Evolutionary conservation across 1,140 invertebrate species (phyloP).

Genomic region (Scaptomyza hsui): DNA sequence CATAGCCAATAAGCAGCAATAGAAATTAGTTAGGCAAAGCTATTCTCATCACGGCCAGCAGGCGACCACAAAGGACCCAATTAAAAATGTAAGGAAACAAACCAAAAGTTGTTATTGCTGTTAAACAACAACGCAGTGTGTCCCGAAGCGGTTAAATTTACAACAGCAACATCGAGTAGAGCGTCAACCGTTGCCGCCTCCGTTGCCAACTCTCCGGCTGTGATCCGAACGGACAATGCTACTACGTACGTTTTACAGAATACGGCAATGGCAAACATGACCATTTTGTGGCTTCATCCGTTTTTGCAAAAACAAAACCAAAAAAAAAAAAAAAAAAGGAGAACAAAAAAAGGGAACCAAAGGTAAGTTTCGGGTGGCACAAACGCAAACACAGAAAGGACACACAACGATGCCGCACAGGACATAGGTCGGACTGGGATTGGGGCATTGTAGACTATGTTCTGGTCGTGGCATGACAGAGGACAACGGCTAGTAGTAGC

Average conservation of each 20-base stretch:
- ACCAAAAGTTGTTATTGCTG: conserved; percentile 82
- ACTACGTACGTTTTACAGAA: conserved; percentile 5
- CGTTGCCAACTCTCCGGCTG: conserved; percentile 3
- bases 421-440: conserved; percentile 19
- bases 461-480: conserved; percentile 23
- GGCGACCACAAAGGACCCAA: conserved; percentile 79
- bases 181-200: conserved; percentile 35
- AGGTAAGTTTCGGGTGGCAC: conserved; percentile 64
- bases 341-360: conserved; percentile 17
- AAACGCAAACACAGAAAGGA: conserved; percentile 69
- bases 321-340: conserved; percentile 42
- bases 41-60: conserved; percentile 72
- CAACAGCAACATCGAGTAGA: conserved; percentile 62
- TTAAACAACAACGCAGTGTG: conserved; percentile 80
- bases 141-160: conserved; percentile 82
- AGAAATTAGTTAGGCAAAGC: conserved; percentile 81
- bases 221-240: conserved; percentile 50
- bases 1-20: conserved; percentile 82
- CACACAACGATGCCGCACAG: conserved; percentile 45
- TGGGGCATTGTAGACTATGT: conserved; percentile 2
- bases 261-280: conserved; percentile 65
- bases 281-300: conserved; percentile 75
- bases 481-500: conserved; percentile 64
- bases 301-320: conserved; percentile 21
- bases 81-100: conserved; percentile 83